Conservation (phyloP, 2,797 vertebrate species). For the Coregonus ussuriensis region DNA sequence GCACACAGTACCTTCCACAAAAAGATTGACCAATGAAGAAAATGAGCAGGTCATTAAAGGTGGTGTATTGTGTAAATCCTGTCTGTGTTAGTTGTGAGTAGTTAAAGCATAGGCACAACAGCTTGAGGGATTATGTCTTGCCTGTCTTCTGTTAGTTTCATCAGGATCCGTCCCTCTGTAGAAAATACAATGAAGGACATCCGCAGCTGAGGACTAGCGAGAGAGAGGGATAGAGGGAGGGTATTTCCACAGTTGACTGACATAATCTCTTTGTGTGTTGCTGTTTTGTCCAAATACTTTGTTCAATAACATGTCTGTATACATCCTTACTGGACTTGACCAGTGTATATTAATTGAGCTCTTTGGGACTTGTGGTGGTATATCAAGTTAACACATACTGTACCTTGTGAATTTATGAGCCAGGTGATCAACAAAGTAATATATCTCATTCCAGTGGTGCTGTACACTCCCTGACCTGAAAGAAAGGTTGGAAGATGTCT, state of each 20-base stretch:
- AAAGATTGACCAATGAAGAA: not conserved
- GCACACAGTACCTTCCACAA: not conserved
- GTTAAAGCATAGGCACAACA: not conserved
- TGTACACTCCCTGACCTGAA: constrained; percentile 94
- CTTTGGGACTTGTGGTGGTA: not conserved
- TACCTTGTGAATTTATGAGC: constrained; percentile 97
- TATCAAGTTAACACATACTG: constrained; percentile 35
- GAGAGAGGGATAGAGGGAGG: not conserved
- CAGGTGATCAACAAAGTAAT: constrained; percentile 94
- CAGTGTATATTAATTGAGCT: not conserved
- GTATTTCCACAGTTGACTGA: not conserved
- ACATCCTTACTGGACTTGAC: not conserved
- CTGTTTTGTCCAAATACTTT: not conserved
- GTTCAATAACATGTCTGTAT: not conserved
- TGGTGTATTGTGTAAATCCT: not conserved
- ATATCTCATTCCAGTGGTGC: constrained; percentile 97
- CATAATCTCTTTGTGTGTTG: not conserved
- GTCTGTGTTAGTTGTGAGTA: not conserved
- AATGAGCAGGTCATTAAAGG: not conserved
- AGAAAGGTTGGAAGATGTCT: constrained; percentile 20
- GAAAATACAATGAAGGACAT: constrained; percentile 99
- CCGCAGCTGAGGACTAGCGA: constrained; percentile 89
- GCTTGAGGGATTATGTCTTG: constrained; percentile 54
- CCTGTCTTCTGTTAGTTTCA: constrained; percentile 96
- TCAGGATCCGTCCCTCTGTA: constrained; percentile 86